Evolutionary conservation across 2,888 invertebrate genomes (phyloP), one percentile per base, ranked within the genome.

Genomic region (Neocrepidodera transversa): DNA sequence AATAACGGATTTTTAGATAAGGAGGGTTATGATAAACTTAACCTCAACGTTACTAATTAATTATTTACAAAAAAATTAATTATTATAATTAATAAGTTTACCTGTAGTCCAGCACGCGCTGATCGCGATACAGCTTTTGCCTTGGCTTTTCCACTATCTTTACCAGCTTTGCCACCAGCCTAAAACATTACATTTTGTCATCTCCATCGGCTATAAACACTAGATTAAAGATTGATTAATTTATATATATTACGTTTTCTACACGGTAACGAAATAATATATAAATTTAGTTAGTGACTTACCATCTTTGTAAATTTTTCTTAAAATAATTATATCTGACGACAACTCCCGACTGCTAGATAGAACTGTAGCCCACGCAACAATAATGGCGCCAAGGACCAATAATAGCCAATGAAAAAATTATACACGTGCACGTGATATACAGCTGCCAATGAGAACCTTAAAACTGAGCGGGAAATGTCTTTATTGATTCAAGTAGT

Each of bases 161-260:
- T 99, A 78, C 99, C 99, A 83, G 99, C 98, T 92, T 99, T 99
- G 80, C 99, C 99, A 82, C 98, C 99, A 88, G 98, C 97, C 99
- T 93, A 85, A 80, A 86, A 85, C 82, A 80, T 35, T 35, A 35
- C 18, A 53, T 23, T 11, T 43, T 47, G 35, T 54, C 45, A 20
- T 23, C 36, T 23, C 23, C 28, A 17, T 38, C n/a, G n/a, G n/a
- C n/a, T 17, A 23, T 11, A 16, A 8, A 42, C 13, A 28, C n/a
- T 26, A 8, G 14, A 16, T 18, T 40, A 40, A 40, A n/a, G n/a
- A 16, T 17, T 40, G 18, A 11, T 18, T 18, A 40, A 16, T 10
- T 17, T 18, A 42, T 6, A 23, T 6, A 3, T 42, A 20, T 14
- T 42, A 42, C 42, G 7, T 20, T 11, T 18, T 13, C 7, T 42